Conservation (phyloP, 2,797 vertebrate species). For the Pseudochromis fuscus region DNA sequence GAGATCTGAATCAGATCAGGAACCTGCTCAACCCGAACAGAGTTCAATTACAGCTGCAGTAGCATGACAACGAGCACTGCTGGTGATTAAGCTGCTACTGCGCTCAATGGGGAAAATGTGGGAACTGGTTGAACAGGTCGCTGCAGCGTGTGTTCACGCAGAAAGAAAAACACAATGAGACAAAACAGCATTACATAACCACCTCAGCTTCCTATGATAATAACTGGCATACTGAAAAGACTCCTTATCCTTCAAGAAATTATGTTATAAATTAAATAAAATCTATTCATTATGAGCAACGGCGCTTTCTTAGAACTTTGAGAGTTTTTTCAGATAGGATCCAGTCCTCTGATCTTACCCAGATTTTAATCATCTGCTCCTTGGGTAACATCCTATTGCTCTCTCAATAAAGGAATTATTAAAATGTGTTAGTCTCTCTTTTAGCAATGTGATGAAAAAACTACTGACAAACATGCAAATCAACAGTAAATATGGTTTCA, state of each 20-base stretch:
- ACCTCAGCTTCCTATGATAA: neutral
- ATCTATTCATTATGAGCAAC: too few relatives aligned
- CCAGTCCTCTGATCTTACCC: too few relatives aligned
- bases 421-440: neutral
- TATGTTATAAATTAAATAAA: too few relatives aligned
- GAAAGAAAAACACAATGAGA: conserved; percentile 18
- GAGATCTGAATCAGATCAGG: conserved; percentile 14
- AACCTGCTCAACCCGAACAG: conserved; percentile 5
- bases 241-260: too few relatives aligned
- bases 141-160: neutral
- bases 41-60: conserved; percentile 9
- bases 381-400: too few relatives aligned
- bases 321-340: too few relatives aligned
- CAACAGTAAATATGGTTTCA: too few relatives aligned
- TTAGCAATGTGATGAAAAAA: too few relatives aligned
- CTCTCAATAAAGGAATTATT: too few relatives aligned
- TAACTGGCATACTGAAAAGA: neutral
- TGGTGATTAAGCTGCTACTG: neutral
- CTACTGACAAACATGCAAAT: too few relatives aligned
- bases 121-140: conserved; percentile 67
- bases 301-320: too few relatives aligned
- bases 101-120: conserved; percentile 7
- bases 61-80: neutral
- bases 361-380: too few relatives aligned
- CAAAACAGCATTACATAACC: conserved; percentile 5